phyloP scores from a whole-genome alignment of 2,113 vertebrate genomes.

The Xenopus borealis region DNA sequence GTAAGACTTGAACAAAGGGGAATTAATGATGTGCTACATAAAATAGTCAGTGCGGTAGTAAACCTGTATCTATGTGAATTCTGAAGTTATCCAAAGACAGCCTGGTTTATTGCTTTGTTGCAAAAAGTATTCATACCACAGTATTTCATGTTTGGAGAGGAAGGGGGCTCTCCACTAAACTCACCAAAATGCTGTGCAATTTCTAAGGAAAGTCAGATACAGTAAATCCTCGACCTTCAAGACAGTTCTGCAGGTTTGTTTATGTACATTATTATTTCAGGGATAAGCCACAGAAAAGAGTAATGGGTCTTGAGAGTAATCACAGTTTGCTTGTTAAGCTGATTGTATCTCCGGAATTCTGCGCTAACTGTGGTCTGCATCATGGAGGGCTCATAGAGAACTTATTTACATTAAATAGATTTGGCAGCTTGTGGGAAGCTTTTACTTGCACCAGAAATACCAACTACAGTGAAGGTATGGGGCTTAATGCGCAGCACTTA shows the following conservation, averaged over 20 bases:
- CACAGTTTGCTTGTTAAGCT: constrained; percentile 23
- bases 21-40: no score
- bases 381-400: constrained; percentile 5
- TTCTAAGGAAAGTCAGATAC: constrained; percentile 36
- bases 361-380: not conserved
- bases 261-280: constrained; percentile 28
- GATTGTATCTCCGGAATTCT: constrained; percentile 30
- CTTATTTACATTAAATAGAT: not conserved
- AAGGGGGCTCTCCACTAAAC: constrained; percentile 1
- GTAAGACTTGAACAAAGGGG: no score
- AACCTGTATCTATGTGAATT: not conserved
- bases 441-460: no score
- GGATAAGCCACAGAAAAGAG: constrained; percentile 37
- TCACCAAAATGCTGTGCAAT: constrained; percentile 14
- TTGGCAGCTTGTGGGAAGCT: not conserved
- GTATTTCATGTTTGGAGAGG: constrained; percentile 8
- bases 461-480: not conserved
- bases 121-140: constrained; percentile 1
- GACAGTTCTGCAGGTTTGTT: constrained; percentile 34
- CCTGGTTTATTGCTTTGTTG: constrained; percentile 20
- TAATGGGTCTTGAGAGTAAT: constrained; percentile 33
- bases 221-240: constrained; percentile 31
- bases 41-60: not conserved
- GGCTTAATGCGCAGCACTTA: not conserved
- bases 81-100: constrained; percentile 11